Evolutionary conservation across 2,113 vertebrate genomes (phyloP).

Genomic region (Melospiza georgiana): DNA sequence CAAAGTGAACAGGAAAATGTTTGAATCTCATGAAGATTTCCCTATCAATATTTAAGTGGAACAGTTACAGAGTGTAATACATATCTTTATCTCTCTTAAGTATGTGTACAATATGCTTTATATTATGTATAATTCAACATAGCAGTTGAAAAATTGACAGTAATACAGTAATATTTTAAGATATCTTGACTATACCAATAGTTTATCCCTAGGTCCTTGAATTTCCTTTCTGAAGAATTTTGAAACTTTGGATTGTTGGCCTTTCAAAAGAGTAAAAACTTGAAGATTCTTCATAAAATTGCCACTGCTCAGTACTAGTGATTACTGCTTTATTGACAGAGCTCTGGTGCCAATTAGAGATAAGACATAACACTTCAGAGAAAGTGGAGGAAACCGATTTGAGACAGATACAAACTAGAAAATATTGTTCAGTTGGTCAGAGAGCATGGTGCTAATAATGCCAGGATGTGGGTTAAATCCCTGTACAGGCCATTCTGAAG

Average conservation of each 20-base stretch:
- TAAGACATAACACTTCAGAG: neutral
- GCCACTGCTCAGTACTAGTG: neutral
- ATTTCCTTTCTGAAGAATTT: neutral
- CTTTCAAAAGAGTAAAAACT: neutral
- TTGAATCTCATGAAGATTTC: neutral
- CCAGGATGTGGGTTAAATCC: neutral
- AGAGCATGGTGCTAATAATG: neutral
- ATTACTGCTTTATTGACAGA: neutral
- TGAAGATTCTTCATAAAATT: neutral
- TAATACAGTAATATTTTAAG: neutral
- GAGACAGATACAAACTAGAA: neutral
- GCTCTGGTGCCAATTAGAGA: neutral
- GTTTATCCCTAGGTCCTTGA: neutral
- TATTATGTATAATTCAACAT: neutral
- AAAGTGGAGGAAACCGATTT: neutral
- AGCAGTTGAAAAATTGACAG: neutral
- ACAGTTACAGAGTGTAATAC: neutral
- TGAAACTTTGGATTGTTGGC: neutral
- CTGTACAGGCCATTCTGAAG: neutral
- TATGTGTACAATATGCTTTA: neutral
- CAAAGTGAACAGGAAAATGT: neutral
- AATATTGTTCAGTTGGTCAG: neutral
- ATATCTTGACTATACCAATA: neutral
- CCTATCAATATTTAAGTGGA: neutral
- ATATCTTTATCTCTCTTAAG: neutral